Evolutionary conservation across 2,113 vertebrate species (phyloP), one percentile per base, ranked within the genome.

Genomic region (Lepus americanus): DNA sequence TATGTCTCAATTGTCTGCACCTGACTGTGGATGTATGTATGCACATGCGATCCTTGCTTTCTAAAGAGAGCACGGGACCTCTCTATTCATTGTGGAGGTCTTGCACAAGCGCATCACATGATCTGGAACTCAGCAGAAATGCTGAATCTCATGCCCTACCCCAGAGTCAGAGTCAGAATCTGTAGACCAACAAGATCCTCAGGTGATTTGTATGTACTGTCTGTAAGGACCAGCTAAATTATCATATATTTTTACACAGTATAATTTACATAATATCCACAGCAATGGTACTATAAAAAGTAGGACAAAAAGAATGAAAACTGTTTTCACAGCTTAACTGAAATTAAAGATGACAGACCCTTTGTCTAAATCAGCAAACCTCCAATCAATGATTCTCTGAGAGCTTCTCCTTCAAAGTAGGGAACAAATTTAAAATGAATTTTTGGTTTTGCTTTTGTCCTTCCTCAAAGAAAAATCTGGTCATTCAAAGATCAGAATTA

Each of bases 401-500:
- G 14, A 9, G 9, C 66, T 55, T 27, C 23, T 72, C 55, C 78
- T 87, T 69, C 22, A 63, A 79, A 94, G 91, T 61, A 14, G 10
- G 29, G 59, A 92, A 83, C 51, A 73, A 72, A 14, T 89, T 64
- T 82, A 1, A 44, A 44, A 44, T 44, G 44, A 44, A 44, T 17
- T 76, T 92, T 92, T 84, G 19, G 10, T 92, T 93, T 87, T 76
- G 44, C 67, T 44, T 44, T 44, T 44, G 44, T 44, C 29, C 80
- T 93, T 94, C 82, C 4, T 29, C n/a, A 77, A 36, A 94, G 70
- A 49, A 78, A 55, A 83, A 84, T 87, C 69, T 83, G 25, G n/a
- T 63, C 5, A 96, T 25, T 25, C 1, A 51, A 51, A 78, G n/a
- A 92, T 88, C 61, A 94, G 90, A 92, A 90, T 82, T 78, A 64